Conservation (phyloP, 2,888 invertebrate species). For the Clivina fossor region DNA sequence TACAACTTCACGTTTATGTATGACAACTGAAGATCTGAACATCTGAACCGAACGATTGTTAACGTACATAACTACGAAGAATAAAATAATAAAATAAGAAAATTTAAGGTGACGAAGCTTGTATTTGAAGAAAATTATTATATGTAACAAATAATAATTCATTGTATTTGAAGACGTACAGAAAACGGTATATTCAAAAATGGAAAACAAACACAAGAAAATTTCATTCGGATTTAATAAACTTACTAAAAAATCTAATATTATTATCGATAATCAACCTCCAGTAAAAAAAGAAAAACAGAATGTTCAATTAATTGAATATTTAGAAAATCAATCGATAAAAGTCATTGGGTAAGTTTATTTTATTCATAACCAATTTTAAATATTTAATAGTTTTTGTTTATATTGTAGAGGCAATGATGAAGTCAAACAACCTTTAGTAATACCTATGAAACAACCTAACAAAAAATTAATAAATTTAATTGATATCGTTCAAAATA, state of each 20-base stretch:
- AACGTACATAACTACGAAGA: too few relatives aligned
- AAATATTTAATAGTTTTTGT: conserved; percentile 19
- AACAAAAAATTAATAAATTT: conserved; percentile 55
- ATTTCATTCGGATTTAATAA: conserved; percentile 82
- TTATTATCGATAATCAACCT: conserved; percentile 48
- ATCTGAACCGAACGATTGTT: too few relatives aligned
- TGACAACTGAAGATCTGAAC: too few relatives aligned
- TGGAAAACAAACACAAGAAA: conserved; percentile 62
- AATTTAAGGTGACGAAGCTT: too few relatives aligned
- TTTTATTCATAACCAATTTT: conserved; percentile 34
- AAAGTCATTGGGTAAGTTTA: conserved; percentile 71
- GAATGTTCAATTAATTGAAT: conserved; percentile 69
- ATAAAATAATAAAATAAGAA: too few relatives aligned
- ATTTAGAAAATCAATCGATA: conserved; percentile 74
- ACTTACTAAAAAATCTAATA: conserved; percentile 58
- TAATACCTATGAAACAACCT: conserved; percentile 67
- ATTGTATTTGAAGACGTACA: too few relatives aligned
- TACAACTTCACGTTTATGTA: too few relatives aligned
- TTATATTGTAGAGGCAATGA: conserved; percentile 49
- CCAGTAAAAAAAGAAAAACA: conserved; percentile 56
- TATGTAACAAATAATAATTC: conserved; percentile 9
- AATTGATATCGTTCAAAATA: conserved; percentile 57
- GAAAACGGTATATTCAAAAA: conserved; percentile 22
- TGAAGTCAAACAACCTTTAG: conserved; percentile 58
- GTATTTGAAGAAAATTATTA: too few relatives aligned